Conservation (phyloP, 2,888 invertebrate species). For the Tethea ocularis region DNA sequence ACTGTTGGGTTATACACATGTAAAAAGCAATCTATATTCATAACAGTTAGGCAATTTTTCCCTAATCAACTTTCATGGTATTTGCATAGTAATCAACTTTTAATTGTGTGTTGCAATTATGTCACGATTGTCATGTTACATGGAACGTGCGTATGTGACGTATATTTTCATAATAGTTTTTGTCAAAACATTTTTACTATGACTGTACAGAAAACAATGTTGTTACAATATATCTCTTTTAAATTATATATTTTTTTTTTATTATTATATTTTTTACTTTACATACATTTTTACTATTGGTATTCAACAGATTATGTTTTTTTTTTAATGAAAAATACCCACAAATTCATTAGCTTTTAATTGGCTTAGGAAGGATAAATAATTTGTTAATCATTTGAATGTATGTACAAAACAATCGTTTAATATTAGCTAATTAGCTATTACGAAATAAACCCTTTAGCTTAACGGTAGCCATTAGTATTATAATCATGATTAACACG, state of each 20-base stretch:
- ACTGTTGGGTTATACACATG: neutral
- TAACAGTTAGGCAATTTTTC: neutral
- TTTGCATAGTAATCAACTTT: neutral
- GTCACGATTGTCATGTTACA: neutral
- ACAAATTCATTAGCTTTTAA: too few species aligned
- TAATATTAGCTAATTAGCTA: neutral
- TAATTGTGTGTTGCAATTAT: neutral
- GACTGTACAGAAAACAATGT: too few species aligned
- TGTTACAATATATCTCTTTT: too few species aligned
- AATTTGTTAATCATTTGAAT: too few species aligned
- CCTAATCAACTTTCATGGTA: neutral
- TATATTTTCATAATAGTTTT: neutral
- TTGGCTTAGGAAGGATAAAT: too few species aligned
- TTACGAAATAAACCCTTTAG: slow-evolving; percentile 1
- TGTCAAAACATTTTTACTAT: too few species aligned
- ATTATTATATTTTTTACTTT: too few species aligned
- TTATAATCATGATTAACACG: neutral
- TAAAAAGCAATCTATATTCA: neutral
- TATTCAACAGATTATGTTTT: too few species aligned
- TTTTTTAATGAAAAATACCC: too few species aligned
- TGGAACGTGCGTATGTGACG: neutral
- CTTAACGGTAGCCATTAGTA: neutral
- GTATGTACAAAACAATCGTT: too few species aligned
- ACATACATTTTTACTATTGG: too few species aligned
- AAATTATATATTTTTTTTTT: too few species aligned